Base-by-base conservation (phyloP, 2,113 vertebrate species). In the Euleptes europaea region DNA sequence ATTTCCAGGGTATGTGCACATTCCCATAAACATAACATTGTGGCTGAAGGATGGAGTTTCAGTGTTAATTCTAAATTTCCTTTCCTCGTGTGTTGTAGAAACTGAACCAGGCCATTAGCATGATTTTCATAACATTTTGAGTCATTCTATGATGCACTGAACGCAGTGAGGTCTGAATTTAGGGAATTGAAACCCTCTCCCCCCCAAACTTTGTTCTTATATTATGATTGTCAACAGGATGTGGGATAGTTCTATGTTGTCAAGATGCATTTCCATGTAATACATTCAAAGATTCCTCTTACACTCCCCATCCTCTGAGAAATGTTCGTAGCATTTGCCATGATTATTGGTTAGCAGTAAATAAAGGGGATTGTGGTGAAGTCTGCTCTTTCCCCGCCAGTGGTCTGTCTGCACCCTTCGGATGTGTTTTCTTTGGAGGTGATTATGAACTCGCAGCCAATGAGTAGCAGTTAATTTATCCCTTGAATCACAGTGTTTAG, bases 371-470 rank as follows among this genome's bases (percentile, higher is more conserved):
- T 1, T 88, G 4, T 31, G 66, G 23, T 19, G 28, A 78, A 26
- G 3, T 38, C 73, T 63, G 28, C 72, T 84, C 0, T 44, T 78
- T 84, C 78, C 87, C 40, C 72, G 91, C 80, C 31, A 91, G 78
- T 15, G 70, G 54, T 84, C 31, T 90, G 93, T 81, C 73, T 77
- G 35, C 84, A 74, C 49, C 42, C 82, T 60, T 87, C 70, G n/a
- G 80, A 89, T 51, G 44, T n/a, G 0, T 86, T 94, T 91, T 88
- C 57, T 91, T 91, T 92, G 83, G 28, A 92, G 40, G 44, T 77
- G 77, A 70, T 26, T 86, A n/a, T 47, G 84, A 85, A 75, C 3
- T 87, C 66, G 31, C 91, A 86, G 38, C 38, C 77, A 88, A 60
- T 21, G 3, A 69, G 74, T 11, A 84, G 7, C 13, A 65, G 60